phyloP scores from a whole-genome alignment of 2,797 vertebrate species.

The Rhinophrynus dorsalis region DNA sequence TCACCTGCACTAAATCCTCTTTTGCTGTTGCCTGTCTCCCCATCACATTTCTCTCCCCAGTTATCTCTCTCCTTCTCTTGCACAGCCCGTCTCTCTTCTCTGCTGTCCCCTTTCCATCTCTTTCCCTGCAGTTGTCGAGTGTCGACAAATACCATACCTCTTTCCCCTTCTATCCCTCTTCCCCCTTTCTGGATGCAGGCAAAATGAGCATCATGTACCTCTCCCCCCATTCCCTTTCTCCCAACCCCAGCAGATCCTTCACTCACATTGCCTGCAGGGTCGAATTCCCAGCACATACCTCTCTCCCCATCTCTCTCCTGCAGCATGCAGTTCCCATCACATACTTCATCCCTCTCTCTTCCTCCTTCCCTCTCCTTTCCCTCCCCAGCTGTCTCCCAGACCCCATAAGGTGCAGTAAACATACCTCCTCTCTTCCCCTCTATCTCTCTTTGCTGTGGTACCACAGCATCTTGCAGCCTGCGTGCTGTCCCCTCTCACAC shows the following conservation, averaged over 20 bases:
- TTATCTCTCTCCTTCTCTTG: conserved; percentile 17
- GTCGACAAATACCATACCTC: conserved; percentile 4
- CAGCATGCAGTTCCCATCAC: background rate
- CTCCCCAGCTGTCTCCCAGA: too few relatives aligned
- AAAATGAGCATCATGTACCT: background rate
- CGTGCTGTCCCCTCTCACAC: conserved; percentile 51
- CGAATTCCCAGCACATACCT: conserved; percentile 18
- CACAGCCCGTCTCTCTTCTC: conserved; percentile 35
- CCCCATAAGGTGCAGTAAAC: conserved; percentile 1
- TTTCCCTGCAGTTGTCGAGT: conserved; percentile 27
- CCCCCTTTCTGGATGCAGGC: background rate
- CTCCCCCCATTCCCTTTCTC: background rate
- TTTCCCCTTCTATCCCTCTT: background rate
- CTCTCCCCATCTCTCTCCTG: conserved; percentile 1
- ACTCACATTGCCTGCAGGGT: conserved; percentile 12
- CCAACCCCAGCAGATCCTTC: background rate
- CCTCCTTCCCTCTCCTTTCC: background rate
- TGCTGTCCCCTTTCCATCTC: background rate
- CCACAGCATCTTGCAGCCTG: conserved; percentile 47
- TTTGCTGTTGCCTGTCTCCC: background rate
- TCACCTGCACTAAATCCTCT: background rate
- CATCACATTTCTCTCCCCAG: conserved; percentile 6
- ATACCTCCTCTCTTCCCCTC: conserved; percentile 45
- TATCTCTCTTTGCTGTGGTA: conserved; percentile 64
- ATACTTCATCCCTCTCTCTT: conserved; percentile 24